Percentiles rank a stretch among this genome's conserved stretches.
Evolutionary conservation across 2,797 vertebrate species (phyloP).

Genomic region (Neoniphon sammara): DNA sequence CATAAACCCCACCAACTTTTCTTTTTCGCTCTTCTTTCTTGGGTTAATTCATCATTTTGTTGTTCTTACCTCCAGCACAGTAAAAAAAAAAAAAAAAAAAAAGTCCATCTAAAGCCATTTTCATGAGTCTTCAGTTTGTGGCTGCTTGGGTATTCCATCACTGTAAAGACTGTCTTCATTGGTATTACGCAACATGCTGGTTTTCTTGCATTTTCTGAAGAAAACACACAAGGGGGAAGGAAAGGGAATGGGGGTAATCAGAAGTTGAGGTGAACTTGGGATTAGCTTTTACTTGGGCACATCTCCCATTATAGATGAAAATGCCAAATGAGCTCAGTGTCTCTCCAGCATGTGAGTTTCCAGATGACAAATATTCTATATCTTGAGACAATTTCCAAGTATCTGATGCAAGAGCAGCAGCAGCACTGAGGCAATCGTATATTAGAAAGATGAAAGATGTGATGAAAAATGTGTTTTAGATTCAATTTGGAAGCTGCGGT

Average conservation of each 20-base stretch:
- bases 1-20: constrained; percentile 9
- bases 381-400: too few relatives aligned
- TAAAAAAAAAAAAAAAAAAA: too few relatives aligned
- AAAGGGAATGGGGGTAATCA: not conserved
- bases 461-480: too few relatives aligned
- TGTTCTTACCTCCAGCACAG: constrained; percentile 13
- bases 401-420: too few relatives aligned
- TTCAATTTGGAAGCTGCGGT: too few relatives aligned
- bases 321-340: not conserved
- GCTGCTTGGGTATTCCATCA: not conserved
- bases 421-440: too few relatives aligned
- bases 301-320: not conserved
- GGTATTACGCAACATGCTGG: not conserved
- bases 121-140: constrained; percentile 7
- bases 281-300: not conserved
- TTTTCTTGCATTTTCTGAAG: constrained; percentile 26
- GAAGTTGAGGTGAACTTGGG: constrained; percentile 16
- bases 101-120: constrained; percentile 16
- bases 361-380: too few relatives aligned
- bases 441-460: too few relatives aligned
- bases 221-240: not conserved
- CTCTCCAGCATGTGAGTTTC: not conserved
- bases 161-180: not conserved
- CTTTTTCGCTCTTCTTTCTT: not conserved
- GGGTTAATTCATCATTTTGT: constrained; percentile 20